Percentiles rank a stretch among this genome's conserved stretches.
phyloP scores from a whole-genome alignment of 2,797 vertebrate species.

The Myripristis murdjan region DNA sequence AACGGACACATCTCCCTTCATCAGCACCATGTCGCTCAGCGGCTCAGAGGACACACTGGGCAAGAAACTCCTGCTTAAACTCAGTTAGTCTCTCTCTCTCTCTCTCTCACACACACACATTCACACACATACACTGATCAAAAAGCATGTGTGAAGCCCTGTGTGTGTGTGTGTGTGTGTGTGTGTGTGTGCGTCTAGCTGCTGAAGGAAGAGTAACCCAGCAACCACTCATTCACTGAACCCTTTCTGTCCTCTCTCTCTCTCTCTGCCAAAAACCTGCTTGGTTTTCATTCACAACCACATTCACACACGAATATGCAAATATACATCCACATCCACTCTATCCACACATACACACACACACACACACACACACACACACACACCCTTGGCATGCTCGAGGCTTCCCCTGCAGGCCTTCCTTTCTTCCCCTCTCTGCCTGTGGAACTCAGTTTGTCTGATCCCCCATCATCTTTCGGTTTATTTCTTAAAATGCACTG shows the following conservation, averaged over 20 bases:
- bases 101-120: neutral
- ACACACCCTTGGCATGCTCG: neutral
- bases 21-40: slow-evolving; percentile 84
- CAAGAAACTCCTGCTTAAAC: slow-evolving; percentile 91
- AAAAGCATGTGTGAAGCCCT: too few species aligned
- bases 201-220: neutral
- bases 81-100: slow-evolving; percentile 92
- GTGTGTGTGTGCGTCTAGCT: neutral
- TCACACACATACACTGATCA: neutral
- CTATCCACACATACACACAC: slow-evolving; percentile 8
- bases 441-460: too few species aligned
- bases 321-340: slow-evolving; percentile 3
- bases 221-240: slow-evolving; percentile 29
- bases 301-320: slow-evolving; percentile 10
- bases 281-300: slow-evolving; percentile 47
- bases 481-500: too few species aligned
- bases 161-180: too few species aligned
- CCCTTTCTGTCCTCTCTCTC: slow-evolving; percentile 22
- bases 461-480: too few species aligned
- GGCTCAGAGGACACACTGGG: slow-evolving; percentile 89
- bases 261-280: neutral
- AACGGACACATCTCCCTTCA: slow-evolving; percentile 81
- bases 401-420: too few species aligned
- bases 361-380: neutral
- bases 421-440: neutral